Base-by-base conservation (phyloP, 2,888 invertebrate species). In the Eueremaeus valkanovi region DNA sequence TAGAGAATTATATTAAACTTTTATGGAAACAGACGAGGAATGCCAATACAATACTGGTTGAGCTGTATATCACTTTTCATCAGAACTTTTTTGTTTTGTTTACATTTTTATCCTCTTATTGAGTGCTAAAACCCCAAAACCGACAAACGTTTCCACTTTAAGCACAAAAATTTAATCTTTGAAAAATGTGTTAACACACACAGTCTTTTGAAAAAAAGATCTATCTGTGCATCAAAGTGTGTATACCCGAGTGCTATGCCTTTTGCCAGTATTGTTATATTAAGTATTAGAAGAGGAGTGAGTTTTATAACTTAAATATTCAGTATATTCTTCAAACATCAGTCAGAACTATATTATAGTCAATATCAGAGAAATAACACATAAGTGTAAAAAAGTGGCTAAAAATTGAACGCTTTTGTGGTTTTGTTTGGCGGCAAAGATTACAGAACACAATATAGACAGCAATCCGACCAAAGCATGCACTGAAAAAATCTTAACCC, bases 81-180 rank as follows among this genome's bases (percentile, higher is more conserved):
- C n/a, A 45, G 11, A 36, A 36, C 36, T 8, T 5, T 36, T 36
- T 36, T 36, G 18, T n/a, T n/a, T n/a, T 45, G 45, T 45, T 45
- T 45, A 45, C 45, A 45, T 16, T 45, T 45, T 45, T 11, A 45
- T 3, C 11, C 45, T 16, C 16, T 45, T 16, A 16, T 45, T 45
- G 11, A 6, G 8, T 16, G 8, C 18, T 45, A 6, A 45, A 45
- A 45, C 16, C 45, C 45, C 8, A 51, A 51, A 51, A n/a, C 1
- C 5, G 24, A 24, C 51, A 51, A 21, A 51, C n/a, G 8, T 51
- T 51, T 51, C 16, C 51, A 51, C 36, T 66, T 66, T 36, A 36
- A 66, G 36, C 66, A 66, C 36, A 33, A 66, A 66, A 66, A n/a
- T 66, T 66, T 66, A 66, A 66, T 66, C 66, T 66, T 21, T 36